Evolutionary conservation across 1,140 invertebrate species (phyloP), one percentile per base, ranked within the genome.

Genomic region (Caenorhabditis brenneri): DNA sequence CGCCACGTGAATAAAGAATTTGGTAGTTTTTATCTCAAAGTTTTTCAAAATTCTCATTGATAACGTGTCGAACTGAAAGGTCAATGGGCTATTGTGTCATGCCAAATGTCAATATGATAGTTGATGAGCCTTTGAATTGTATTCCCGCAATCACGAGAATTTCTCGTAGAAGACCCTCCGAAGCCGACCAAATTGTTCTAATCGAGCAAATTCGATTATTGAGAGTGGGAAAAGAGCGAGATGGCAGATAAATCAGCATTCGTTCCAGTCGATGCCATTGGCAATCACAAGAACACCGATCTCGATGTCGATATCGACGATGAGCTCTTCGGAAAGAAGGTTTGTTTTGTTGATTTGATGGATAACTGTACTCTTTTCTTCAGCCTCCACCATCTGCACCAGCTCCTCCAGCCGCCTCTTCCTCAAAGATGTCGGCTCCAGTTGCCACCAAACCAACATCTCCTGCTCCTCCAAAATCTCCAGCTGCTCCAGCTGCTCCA

Each of bases 161-260:
- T 51, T n/a, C 16, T 46, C 42, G 10, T 9, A 46, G 42, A n/a
- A n/a, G n/a, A n/a, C n/a, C n/a, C n/a, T n/a, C n/a, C n/a, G n/a
- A n/a, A n/a, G n/a, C n/a, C n/a, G n/a, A n/a, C n/a, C n/a, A n/a
- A n/a, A n/a, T n/a, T 46, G 42, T 46, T 46, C 16, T 46, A 12
- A 16, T 46, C 10, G 42, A 46, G 42, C 42, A 46, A 46, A 46
- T 9, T 46, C 42, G 42, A 46, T 16, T 9, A 46, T 46, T 46
- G 42, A 46, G 42, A 46, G 49, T n/a, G 31, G 36, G 60, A 36
- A 65, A 36, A 19, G 10, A 65, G 31, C 60, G 10, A 65, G 31
- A 81, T 81, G 80, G 80, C 80, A 15, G 80, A 81, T 27, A 81
- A 81, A 81, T 81, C 80, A 39, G 80, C 80, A 5, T 81, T 81